phyloP scores from a whole-genome alignment of 2,113 vertebrate genomes.

The Lamprologus lemairii region DNA sequence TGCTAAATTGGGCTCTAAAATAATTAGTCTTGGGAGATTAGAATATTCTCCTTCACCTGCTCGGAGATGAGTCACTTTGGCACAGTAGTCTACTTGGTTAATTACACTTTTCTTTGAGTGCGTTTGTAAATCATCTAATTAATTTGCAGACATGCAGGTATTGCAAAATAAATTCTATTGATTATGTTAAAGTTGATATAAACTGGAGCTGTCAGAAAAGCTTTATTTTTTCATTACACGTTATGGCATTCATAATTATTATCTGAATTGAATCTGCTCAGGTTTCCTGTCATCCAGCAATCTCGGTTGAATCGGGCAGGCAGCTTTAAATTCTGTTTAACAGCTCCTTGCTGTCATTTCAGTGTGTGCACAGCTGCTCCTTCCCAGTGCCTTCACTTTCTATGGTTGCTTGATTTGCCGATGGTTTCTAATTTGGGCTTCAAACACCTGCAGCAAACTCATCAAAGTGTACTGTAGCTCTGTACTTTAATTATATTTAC shows the following conservation, averaged over 20 bases:
- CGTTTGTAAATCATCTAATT: background rate
- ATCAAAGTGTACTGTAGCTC: background rate
- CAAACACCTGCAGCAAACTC: background rate
- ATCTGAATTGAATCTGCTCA: background rate
- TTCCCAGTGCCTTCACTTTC: background rate
- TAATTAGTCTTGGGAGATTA: conserved; percentile 23
- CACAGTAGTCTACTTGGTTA: background rate
- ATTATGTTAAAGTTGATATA: background rate
- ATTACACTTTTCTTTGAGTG: background rate
- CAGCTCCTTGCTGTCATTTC: background rate
- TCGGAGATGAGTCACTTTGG: background rate
- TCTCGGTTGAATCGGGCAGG: background rate
- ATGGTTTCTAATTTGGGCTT: background rate
- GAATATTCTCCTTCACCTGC: background rate
- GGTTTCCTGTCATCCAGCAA: background rate
- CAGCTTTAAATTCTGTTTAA: background rate
- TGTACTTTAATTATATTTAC: background rate
- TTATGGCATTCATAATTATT: background rate
- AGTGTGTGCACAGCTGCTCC: background rate
- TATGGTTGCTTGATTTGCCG: background rate
- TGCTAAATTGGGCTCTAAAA: conserved; percentile 32
- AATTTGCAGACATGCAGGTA: background rate
- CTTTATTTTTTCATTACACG: background rate
- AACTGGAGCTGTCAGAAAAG: background rate
- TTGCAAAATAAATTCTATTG: background rate